Evolutionary conservation across 2,113 vertebrate genomes (phyloP), one percentile per base, ranked within the genome.

Genomic region (Urocitellus parryii): DNA sequence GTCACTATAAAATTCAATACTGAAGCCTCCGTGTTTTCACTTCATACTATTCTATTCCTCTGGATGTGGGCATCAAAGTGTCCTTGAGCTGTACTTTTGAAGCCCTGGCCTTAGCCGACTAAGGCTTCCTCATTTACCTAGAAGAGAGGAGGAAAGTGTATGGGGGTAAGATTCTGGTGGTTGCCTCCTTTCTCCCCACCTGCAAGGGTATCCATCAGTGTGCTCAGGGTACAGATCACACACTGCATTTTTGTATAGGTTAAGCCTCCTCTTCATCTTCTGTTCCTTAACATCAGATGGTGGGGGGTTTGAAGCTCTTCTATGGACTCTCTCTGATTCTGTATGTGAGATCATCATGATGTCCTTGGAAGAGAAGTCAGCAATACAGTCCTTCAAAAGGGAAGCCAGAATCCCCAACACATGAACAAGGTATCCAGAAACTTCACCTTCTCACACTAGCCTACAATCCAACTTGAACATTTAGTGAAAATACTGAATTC

Each of bases 181-280:
- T 25, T 16, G 1, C 9, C 9, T 29, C 25, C 29, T 24, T 32
- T 56, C 22, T 20, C 13, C 32, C 1, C 1, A 3, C 32, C 24
- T 58, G n/a, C 29, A 51, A 9, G 63, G 14, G 14, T 16, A 4
- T 68, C 12, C 22, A 11, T 3, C 22, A 48, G 6, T 25, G 32
- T 61, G 17, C 22, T 48, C 39, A 22, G 29, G 14, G 18, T 39
- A 4, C 4, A 78, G 34, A 13, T 56, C 12, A 17, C 17, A 12
- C 45, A 6, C 34, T 14, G 2, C 65, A 53, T 73, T 7, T 27
- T 56, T 24, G 3, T 25, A 51, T 7, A 45, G 10, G 6, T 72
- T 34, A 53, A 53, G 1, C 3, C 22, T 65, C 17, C 63, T 34
- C 20, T 51, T 37, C 42, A 37, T 18, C 0, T 42, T 7, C 29